Conservation (phyloP, 2,797 vertebrate species). For the Brachyrhaphis roseni region DNA sequence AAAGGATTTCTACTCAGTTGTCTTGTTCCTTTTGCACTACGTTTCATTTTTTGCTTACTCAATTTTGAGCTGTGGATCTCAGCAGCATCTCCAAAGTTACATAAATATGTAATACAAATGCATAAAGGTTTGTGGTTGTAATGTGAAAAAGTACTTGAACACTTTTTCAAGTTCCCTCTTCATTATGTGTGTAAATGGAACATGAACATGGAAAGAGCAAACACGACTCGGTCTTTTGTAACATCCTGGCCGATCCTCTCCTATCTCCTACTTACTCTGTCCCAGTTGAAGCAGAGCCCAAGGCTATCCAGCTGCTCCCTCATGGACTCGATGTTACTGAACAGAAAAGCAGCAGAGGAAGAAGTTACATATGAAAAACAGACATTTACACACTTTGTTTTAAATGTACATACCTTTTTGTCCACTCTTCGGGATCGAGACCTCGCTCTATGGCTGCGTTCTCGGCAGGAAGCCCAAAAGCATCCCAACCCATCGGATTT, state of each 20-base stretch:
- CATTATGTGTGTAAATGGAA: background rate
- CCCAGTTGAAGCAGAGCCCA: slow-evolving; percentile 95
- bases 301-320: slow-evolving; percentile 89
- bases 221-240: background rate
- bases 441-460: slow-evolving; percentile 93
- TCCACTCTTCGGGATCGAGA: slow-evolving; percentile 93
- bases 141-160: background rate
- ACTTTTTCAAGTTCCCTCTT: background rate
- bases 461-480: slow-evolving; percentile 96
- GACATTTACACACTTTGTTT: background rate
- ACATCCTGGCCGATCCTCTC: slow-evolving; percentile 1
- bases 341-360: slow-evolving; percentile 7
- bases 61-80: background rate
- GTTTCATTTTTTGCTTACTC: background rate
- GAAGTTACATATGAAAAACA: background rate
- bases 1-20: background rate
- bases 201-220: slow-evolving; percentile 1
- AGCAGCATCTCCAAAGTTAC: background rate
- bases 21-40: background rate
- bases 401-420: slow-evolving; percentile 82
- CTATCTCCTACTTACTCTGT: slow-evolving; percentile 79
- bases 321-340: slow-evolving; percentile 94
- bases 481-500: slow-evolving; percentile 99
- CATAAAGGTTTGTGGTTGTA: background rate
- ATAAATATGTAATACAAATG: too few relatives aligned